A percentile compares a stretch with the other conserved stretches of the same genome.
Evolutionary conservation across 1,140 invertebrate species (phyloP).

Genomic region (Scaptomyza graminum): DNA sequence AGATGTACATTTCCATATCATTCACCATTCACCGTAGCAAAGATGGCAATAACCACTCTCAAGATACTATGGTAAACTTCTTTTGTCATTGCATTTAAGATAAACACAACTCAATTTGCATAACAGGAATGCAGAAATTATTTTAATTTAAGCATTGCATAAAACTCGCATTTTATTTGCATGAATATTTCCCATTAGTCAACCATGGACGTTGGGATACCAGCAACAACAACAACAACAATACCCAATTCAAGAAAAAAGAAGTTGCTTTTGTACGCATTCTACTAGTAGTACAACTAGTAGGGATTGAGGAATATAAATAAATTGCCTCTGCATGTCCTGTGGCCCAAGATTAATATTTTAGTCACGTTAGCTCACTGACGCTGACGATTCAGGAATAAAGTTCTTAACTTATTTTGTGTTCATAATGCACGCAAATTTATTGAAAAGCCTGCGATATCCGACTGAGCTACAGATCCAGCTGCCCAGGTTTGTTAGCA

Average conservation of each 20-base stretch:
- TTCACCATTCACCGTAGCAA: too few species aligned
- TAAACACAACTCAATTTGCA: conserved; percentile 57
- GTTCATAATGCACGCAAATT: conserved; percentile 76
- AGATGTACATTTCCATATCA: too few species aligned
- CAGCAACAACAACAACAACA: not conserved
- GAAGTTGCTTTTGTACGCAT: not conserved
- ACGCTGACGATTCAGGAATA: conserved; percentile 68
- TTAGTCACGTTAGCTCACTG: conserved; percentile 79
- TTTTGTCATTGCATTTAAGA: conserved; percentile 29
- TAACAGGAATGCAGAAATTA: conserved; percentile 69
- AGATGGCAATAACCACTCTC: not conserved
- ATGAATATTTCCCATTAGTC: conserved; percentile 34
- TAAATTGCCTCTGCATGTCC: conserved; percentile 31
- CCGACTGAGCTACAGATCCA: conserved; percentile 8
- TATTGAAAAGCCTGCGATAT: conserved; percentile 38
- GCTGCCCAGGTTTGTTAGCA: not conserved
- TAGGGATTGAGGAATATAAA: conserved; percentile 35
- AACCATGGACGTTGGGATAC: not conserved
- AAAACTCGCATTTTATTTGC: conserved; percentile 68
- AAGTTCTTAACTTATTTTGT: conserved; percentile 76
- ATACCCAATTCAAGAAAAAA: too few species aligned
- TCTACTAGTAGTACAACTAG: conserved; percentile 1
- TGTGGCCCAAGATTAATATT: conserved; percentile 69
- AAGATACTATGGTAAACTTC: not conserved
- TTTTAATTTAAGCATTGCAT: conserved; percentile 73